A percentile compares a stretch with the other conserved stretches of the same genome.
Evolutionary conservation across 2,113 vertebrate species (phyloP).

Genomic region (Takifugu bimaculatus): DNA sequence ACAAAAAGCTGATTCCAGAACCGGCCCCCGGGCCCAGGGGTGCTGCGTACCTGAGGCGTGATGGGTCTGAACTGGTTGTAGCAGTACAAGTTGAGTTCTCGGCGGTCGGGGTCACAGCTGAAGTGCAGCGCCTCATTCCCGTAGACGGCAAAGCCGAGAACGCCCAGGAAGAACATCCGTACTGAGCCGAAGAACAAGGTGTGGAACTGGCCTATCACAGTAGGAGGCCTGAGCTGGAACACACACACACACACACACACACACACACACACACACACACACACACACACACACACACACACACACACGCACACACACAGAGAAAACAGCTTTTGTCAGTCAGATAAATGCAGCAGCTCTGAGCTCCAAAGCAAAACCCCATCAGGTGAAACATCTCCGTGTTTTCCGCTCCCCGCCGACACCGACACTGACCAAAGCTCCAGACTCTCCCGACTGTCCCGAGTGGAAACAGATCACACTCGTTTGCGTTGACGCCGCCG

Average conservation of each 20-base stretch:
- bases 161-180: slow-evolving; percentile 81
- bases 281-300: slow-evolving; percentile 10
- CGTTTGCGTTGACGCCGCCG: no score
- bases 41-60: slow-evolving; percentile 79
- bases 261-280: no score
- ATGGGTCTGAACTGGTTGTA: slow-evolving; percentile 89
- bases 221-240: slow-evolving; percentile 82
- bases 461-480: no score
- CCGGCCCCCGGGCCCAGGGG: neutral
- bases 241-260: no score
- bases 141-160: slow-evolving; percentile 85
- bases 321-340: slow-evolving; percentile 44
- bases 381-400: slow-evolving; percentile 18
- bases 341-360: slow-evolving; percentile 27
- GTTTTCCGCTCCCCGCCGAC: no score
- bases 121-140: slow-evolving; percentile 89
- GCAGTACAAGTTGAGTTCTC: slow-evolving; percentile 86
- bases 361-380: slow-evolving; percentile 34
- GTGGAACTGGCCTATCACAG: slow-evolving; percentile 85
- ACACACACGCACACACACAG: slow-evolving; percentile 1
- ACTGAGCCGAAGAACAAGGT: slow-evolving; percentile 87
- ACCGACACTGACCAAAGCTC: no score
- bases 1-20: neutral
- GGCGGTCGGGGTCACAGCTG: slow-evolving; percentile 85
- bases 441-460: neutral